These are phyloP conservation scores for Volucella bombylans DNA, from an alignment of 2,888 invertebrate species.

Conservation along the genomic window DNA sequence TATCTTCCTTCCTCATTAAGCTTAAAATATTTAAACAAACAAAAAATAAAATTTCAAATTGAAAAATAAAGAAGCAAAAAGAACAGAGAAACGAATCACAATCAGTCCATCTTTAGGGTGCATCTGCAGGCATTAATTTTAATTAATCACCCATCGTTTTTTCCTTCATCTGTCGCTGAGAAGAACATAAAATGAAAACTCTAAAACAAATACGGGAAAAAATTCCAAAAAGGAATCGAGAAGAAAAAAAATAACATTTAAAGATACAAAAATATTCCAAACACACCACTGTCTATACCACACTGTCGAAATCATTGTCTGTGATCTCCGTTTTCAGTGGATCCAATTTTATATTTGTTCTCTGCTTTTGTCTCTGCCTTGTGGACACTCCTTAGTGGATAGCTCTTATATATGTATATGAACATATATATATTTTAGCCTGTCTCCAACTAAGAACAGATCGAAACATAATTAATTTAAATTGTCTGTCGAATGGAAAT, in stretches of 20 bases:
- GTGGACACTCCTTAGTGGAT: slow-evolving; percentile 22
- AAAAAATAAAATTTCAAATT: not conserved
- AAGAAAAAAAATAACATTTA: slow-evolving; percentile 11
- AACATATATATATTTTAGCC: slow-evolving; percentile 20
- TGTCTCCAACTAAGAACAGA: slow-evolving; percentile 56
- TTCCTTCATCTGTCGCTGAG: slow-evolving; percentile 59
- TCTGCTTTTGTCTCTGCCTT: slow-evolving; percentile 43
- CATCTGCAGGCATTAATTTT: slow-evolving; percentile 74
- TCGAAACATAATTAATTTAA: slow-evolving; percentile 74
- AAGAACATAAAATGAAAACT: slow-evolving; percentile 51
- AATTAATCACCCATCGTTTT: slow-evolving; percentile 73
- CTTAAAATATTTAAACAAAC: slow-evolving; percentile 25
- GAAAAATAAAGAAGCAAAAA: not conserved
- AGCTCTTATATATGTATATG: slow-evolving; percentile 25
- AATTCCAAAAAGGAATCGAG: not conserved
- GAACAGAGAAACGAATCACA: slow-evolving; percentile 52
- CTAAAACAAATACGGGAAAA: slow-evolving; percentile 54
- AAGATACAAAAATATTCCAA: slow-evolving; percentile 55
- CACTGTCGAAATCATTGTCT: slow-evolving; percentile 67
- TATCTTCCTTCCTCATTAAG: slow-evolving; percentile 40
- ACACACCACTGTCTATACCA: not conserved
- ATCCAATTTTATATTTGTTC: slow-evolving; percentile 41
- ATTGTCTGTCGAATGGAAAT: slow-evolving; percentile 71
- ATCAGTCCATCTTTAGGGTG: slow-evolving; percentile 72
- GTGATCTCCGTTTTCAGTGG: slow-evolving; percentile 56